These are phyloP conservation scores for Chironomus tepperi DNA, from an alignment of 1,140 invertebrate genomes.

Conservation along the genomic window DNA sequence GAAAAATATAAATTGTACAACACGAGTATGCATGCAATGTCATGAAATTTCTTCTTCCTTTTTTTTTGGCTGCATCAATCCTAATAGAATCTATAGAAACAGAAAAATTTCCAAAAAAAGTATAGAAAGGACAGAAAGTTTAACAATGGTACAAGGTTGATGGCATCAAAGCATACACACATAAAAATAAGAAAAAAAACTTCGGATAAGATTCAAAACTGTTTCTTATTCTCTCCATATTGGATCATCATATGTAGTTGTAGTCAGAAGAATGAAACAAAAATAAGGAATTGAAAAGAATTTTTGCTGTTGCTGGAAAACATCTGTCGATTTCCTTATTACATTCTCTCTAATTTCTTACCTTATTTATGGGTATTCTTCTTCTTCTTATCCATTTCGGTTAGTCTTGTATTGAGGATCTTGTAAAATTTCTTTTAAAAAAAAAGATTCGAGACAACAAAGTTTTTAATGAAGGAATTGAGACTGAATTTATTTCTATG, in stretches of 20 bases:
- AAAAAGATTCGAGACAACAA: no score
- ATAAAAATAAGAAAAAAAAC: neutral
- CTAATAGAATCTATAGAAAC: neutral
- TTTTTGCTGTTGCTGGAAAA: neutral
- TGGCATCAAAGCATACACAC: slow-evolving; percentile 3
- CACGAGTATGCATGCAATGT: no score
- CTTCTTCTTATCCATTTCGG: neutral
- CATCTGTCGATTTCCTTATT: slow-evolving; percentile 8
- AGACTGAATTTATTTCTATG: neutral
- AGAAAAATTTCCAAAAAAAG: neutral
- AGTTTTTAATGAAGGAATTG: no score
- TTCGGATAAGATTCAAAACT: slow-evolving; percentile 13
- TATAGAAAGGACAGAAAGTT: neutral
- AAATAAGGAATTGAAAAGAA: no score
- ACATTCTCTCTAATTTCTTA: slow-evolving; percentile 13
- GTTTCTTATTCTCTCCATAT: neutral
- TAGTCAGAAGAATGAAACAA: no score
- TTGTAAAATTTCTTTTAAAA: neutral
- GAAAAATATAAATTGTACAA: no score
- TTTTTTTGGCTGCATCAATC: neutral
- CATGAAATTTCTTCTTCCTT: neutral
- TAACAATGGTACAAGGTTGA: neutral
- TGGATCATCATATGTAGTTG: slow-evolving; percentile 1
- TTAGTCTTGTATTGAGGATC: neutral
- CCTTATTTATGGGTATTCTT: neutral